These are phyloP conservation scores for Centropristis striata DNA, from an alignment of 2,113 vertebrate species.

Conservation along the genomic window DNA sequence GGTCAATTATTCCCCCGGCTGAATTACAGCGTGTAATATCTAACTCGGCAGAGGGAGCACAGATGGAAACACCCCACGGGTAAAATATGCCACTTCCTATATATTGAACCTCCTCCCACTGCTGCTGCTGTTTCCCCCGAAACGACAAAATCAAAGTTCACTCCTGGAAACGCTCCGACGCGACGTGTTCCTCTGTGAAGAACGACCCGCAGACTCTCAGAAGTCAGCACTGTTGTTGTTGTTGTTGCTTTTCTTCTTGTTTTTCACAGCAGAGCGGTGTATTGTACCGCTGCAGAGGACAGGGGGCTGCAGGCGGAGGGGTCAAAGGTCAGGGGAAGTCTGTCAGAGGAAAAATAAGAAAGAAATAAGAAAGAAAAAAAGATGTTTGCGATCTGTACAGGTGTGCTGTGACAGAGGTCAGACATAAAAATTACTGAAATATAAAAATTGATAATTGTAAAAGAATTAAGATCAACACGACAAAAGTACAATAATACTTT, in stretches of 20 bases:
- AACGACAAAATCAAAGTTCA: constrained; percentile 69
- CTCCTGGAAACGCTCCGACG: constrained; percentile 13
- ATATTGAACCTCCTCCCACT: constrained; percentile 47
- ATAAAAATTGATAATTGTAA: not conserved
- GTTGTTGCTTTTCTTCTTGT: constrained; percentile 16
- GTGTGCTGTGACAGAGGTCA: not conserved
- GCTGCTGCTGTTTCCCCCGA: not conserved
- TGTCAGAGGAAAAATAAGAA: not conserved
- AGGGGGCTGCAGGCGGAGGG: constrained; percentile 41
- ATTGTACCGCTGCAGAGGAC: constrained; percentile 4
- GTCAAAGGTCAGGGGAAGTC: constrained; percentile 32
- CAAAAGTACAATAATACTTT: not conserved
- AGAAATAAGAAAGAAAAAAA: not conserved
- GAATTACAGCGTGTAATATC: constrained; percentile 83
- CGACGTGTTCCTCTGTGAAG: constrained; percentile 2
- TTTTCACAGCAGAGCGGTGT: not conserved
- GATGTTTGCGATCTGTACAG: not conserved
- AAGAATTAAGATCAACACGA: too few relatives aligned
- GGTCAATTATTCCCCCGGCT: constrained; percentile 81
- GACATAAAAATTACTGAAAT: not conserved
- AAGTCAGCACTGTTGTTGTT: constrained; percentile 46
- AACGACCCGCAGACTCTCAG: constrained; percentile 28
- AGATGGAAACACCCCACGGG: constrained; percentile 72
- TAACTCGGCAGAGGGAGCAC: constrained; percentile 59
- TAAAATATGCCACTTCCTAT: constrained; percentile 67